phyloP scores from a whole-genome alignment of 2,888 invertebrate genomes.

The Macaria notata region DNA sequence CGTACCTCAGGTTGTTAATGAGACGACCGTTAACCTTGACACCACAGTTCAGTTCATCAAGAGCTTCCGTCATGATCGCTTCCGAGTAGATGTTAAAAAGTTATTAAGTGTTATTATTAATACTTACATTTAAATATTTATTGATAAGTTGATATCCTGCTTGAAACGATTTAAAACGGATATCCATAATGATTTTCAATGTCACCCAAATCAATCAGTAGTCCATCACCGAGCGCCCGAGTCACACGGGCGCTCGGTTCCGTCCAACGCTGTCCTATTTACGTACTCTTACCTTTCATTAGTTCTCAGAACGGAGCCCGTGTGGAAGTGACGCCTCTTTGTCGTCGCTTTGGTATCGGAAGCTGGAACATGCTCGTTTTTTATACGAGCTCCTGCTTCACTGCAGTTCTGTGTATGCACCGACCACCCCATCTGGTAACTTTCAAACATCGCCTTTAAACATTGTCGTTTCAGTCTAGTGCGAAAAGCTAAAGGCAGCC shows the following conservation, averaged over 20 bases:
- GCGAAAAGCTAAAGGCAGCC: background rate
- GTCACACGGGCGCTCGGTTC: conserved; percentile 57
- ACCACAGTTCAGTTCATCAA: too few species aligned
- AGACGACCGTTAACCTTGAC: too few species aligned
- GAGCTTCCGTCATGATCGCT: too few species aligned
- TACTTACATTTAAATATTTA: too few species aligned
- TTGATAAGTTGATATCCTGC: too few species aligned
- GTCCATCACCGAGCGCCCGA: conserved; percentile 58
- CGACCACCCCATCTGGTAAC: conserved; percentile 22
- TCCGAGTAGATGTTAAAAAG: too few species aligned
- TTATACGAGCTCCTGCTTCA: conserved; percentile 46
- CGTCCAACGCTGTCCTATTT: conserved; percentile 65
- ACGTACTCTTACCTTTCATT: conserved; percentile 68
- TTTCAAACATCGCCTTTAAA: conserved; percentile 15
- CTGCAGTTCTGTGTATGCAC: conserved; percentile 38
- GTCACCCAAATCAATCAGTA: conserved; percentile 69
- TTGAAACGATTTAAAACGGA: conserved; percentile 33
- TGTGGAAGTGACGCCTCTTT: conserved; percentile 57
- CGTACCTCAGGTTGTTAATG: too few species aligned
- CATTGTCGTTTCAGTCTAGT: conserved; percentile 8
- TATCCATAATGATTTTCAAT: conserved; percentile 50
- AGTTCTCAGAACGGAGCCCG: conserved; percentile 70
- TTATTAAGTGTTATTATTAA: too few species aligned
- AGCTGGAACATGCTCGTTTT: conserved; percentile 60
- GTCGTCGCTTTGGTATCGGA: conserved; percentile 74